phyloP scores from a whole-genome alignment of 2,888 invertebrate genomes.

The Conus canariensis region DNA sequence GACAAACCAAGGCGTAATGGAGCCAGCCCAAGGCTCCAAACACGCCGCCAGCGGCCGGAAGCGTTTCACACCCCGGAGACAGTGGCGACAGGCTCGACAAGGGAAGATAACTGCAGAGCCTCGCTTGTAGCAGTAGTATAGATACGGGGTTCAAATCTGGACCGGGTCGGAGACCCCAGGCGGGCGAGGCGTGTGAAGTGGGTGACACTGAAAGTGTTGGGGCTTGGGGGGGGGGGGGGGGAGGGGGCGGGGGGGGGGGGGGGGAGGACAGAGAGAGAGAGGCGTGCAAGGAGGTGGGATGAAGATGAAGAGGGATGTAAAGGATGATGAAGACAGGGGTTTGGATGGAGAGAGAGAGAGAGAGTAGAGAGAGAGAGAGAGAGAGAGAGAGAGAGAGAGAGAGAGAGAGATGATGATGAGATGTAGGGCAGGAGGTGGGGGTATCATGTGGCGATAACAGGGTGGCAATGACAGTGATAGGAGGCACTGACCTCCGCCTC shows the following conservation, averaged over 20 bases:
- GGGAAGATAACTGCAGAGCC: no score
- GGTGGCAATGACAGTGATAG: no score
- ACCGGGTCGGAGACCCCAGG: background rate
- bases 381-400: conserved; percentile 31
- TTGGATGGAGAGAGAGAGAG: background rate
- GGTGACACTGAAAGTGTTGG: background rate
- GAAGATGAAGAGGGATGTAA: background rate
- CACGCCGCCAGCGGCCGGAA: background rate
- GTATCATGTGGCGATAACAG: no score
- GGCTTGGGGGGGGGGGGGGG: no score
- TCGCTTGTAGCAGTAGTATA: background rate
- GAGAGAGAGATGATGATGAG: conserved; percentile 3
- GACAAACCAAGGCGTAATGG: conserved; percentile 34
- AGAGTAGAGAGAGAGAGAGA: conserved; percentile 26
- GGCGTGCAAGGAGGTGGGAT: background rate
- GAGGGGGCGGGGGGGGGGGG: background rate
- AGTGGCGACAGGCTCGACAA: no score
- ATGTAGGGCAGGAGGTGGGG: background rate
- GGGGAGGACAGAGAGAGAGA: no score
- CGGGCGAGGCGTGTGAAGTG: background rate
- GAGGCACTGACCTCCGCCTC: no score
- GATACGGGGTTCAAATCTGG: background rate
- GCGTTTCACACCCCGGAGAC: no score
- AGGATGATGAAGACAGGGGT: background rate
- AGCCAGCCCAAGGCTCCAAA: background rate